Evolutionary conservation across 2,888 invertebrate genomes (phyloP).

Genomic region (Ormia ochracea): DNA sequence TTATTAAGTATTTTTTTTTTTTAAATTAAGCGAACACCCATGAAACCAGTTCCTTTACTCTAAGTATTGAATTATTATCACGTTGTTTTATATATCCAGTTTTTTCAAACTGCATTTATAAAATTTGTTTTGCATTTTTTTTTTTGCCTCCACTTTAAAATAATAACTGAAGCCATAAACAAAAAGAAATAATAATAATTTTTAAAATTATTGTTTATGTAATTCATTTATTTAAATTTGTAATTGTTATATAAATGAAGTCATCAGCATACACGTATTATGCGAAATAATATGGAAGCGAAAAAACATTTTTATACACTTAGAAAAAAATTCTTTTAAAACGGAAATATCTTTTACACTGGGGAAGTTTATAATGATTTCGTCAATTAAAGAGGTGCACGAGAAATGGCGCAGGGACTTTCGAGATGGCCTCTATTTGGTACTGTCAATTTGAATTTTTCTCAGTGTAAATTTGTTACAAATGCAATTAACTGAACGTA

Average conservation of each 20-base stretch:
- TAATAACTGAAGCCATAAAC: constrained; percentile 11
- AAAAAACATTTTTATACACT: background rate
- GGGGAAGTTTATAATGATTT: no score
- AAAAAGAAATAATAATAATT: constrained; percentile 22
- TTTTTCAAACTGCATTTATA: background rate
- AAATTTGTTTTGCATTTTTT: background rate
- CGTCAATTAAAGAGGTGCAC: no score
- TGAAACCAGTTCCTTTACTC: no score
- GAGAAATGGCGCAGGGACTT: no score
- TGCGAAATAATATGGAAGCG: background rate
- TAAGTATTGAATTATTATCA: no score
- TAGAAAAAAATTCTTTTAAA: background rate
- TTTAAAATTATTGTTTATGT: constrained; percentile 6
- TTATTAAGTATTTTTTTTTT: background rate
- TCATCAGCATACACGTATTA: background rate
- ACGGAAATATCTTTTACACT: no score
- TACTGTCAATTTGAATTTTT: no score
- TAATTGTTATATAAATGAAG: constrained; percentile 33
- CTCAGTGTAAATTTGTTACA: background rate
- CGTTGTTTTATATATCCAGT: background rate
- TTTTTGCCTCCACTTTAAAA: background rate
- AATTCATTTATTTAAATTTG: constrained; percentile 18
- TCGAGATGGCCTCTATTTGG: no score
- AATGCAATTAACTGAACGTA: constrained; percentile 33
- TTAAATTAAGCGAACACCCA: no score